Evolutionary conservation across 2,888 invertebrate species (phyloP), one percentile per base, ranked within the genome.

Genomic region (Hypercompe scribonia): DNA sequence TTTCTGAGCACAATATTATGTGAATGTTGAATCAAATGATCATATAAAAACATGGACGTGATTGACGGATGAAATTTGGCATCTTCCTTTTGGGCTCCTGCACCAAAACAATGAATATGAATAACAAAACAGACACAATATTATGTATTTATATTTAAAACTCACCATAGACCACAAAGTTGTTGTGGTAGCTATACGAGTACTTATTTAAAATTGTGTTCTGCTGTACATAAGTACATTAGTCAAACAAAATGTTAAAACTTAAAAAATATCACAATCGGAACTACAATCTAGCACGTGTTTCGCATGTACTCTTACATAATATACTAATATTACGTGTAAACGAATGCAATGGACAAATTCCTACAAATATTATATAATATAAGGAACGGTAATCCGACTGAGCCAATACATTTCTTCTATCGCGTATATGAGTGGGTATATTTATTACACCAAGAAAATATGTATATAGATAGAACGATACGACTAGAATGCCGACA

Each of bases 21-120:
- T 87, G 84, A 87, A 84, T 82, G 84, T 85, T 80, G 85, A 84
- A 84, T 84, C 79, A 85, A 78, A 86, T 74, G 82, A 88, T 86
- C 84, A 85, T 78, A 82, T 81, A 80, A 84, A 86, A 80, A 79
- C 72, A 88, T 90, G 93, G 91, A 94, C 91, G 92, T 86, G 89
- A 92, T 87, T 87, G 90, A 86, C 67, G 85, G 86, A 81, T 89
- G 84, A 85, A 90, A 89, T 94, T 95, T 95, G 95, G 95, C 95
- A 95, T 92, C 94, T 91, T 88, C 78, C 88, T 90, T 93, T 94
- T 94, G 95, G 50, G 95, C 95, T 93, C 88, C 82, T 90, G 84
- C 88, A 92, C 92, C 93, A 93, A 92, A 92, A 88, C 80, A 89
- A 91, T 87, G 83, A 86, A 66, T 82, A 80, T 78, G 82, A 77